Base-by-base conservation (phyloP, 2,797 vertebrate genomes). In the Ara ararauna region DNA sequence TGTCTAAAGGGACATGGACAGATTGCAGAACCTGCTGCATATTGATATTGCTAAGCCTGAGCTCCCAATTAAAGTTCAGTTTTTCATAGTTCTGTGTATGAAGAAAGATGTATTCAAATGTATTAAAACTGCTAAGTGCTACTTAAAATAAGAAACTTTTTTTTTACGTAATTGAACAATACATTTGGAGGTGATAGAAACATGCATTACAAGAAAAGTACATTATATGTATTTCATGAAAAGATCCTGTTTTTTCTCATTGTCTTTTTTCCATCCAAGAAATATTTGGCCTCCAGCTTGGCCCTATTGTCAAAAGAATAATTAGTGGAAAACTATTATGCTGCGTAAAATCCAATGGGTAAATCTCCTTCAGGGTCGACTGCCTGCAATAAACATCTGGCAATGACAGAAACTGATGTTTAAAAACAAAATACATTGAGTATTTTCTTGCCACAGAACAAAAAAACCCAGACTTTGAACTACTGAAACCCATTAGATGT, bases 291-390 rank as follows among this genome's bases (percentile, higher is more conserved):
- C 34, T 72, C 15, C 30, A 48, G 11, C 62, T 91, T 84, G 38
- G 70, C 18, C 22, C 15, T 70, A 30, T 62, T 77, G 88, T 60
- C 18, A 88, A 86, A 78, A 76, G 66, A 84, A 60, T 54, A 64
- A 83, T 72, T 84, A 85, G 8, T 26, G 15, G 5, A 68, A 87
- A 90, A 83, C 89, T 87, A 70, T 86, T 90, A 79, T 83, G 29
- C 22, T 66, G 27, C 23, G 27, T 87, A 90, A 95, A 97, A 68
- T 76, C 32, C 64, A 94, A 53, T 70, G 68, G 21, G 14, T 93
- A 84, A 66, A 73, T 86, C 9, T 40, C 45, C 48, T 67, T 94
- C 32, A 74, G 64, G 18, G 32, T 72, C 34, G 58, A 90, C 65
- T 67, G 94, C 18, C 14, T 54, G 30, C 32, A 78, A 47, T 72